phyloP scores from a whole-genome alignment of 2,797 vertebrate species.

The Karalla daura region DNA sequence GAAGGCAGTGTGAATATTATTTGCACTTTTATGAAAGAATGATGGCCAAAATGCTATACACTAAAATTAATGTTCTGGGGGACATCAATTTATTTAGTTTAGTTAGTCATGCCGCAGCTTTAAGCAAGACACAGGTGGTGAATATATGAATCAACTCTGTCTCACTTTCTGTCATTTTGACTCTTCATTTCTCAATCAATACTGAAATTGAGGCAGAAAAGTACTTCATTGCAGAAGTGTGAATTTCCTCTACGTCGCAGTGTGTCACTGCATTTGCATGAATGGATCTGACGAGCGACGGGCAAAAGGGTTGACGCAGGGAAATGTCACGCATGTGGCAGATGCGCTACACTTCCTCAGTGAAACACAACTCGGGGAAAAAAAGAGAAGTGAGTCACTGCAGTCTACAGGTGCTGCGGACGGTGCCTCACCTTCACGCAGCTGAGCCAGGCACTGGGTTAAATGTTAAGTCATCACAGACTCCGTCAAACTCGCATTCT shows the following conservation, averaged over 20 bases:
- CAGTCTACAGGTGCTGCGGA: slow-evolving; percentile 6
- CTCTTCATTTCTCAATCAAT: not conserved
- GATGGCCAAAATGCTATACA: not conserved
- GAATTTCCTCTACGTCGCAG: not conserved
- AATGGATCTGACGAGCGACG: not conserved
- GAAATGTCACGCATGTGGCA: too few relatives aligned
- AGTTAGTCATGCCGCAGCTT: too few relatives aligned
- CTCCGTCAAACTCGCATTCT: slow-evolving; percentile 43
- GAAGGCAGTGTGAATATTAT: too few relatives aligned
- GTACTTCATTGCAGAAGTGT: not conserved
- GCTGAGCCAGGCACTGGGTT: slow-evolving; percentile 17
- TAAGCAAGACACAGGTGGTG: too few relatives aligned
- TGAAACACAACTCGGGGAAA: not conserved
- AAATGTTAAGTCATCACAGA: not conserved
- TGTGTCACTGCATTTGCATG: not conserved
- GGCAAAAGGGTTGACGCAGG: not conserved
- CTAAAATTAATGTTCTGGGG: not conserved
- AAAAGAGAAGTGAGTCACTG: not conserved
- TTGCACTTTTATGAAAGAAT: too few relatives aligned
- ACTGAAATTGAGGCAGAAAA: not conserved
- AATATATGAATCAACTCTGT: too few relatives aligned
- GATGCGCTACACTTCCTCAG: not conserved
- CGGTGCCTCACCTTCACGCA: slow-evolving; percentile 1
- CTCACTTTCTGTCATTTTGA: too few relatives aligned
- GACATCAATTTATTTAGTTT: too few relatives aligned